Evolutionary conservation across 2,113 vertebrate genomes (phyloP).

Genomic region (Burhinus oedicnemus): DNA sequence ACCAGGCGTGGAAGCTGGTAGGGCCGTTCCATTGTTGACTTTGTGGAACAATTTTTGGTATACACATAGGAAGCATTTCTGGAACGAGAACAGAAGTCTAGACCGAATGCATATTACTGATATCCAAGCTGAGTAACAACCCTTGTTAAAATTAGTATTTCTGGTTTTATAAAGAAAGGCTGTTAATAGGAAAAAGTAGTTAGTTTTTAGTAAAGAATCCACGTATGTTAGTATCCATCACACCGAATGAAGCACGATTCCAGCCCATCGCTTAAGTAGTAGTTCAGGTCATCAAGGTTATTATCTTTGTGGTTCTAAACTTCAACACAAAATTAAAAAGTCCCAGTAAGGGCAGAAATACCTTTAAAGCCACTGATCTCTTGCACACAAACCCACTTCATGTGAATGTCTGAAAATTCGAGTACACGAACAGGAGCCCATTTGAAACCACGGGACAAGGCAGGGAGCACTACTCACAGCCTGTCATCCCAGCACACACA

Average conservation of each 20-base stretch:
- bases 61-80: background rate
- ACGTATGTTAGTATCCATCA: background rate
- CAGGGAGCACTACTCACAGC: background rate
- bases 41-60: background rate
- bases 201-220: background rate
- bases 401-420: background rate
- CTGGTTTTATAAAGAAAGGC: background rate
- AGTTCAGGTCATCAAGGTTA: background rate
- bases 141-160: background rate
- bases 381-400: background rate
- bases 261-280: background rate
- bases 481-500: background rate
- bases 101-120: background rate
- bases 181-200: background rate
- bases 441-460: background rate
- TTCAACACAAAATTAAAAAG: background rate
- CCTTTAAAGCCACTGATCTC: background rate
- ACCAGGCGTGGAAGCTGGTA: background rate
- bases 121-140: background rate
- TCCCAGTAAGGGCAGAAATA: background rate
- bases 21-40: background rate
- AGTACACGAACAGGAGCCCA: background rate
- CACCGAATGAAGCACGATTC: background rate
- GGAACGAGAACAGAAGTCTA: background rate
- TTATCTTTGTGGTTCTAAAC: background rate